Conservation (phyloP, 2,888 invertebrate genomes). For the Elaeidobius kamerunicus region DNA sequence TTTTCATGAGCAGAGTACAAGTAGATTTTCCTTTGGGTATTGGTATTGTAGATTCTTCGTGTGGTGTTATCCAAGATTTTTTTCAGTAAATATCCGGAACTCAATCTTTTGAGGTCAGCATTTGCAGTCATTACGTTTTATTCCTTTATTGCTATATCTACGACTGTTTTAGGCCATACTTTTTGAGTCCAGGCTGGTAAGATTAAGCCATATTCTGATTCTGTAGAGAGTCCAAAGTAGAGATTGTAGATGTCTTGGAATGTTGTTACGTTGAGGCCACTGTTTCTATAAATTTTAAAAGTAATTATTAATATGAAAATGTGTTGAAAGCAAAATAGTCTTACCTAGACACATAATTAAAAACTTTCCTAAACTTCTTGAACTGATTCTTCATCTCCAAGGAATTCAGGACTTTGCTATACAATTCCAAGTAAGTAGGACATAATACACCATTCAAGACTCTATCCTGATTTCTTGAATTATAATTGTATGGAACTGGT, state of each 20-base stretch:
- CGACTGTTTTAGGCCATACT: constrained; percentile 43
- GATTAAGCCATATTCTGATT: constrained; percentile 51
- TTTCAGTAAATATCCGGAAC: constrained; percentile 34
- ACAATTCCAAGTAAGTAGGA: constrained; percentile 34
- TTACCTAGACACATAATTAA: constrained; percentile 48
- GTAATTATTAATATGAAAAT: too few species aligned
- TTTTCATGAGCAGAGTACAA: constrained; percentile 55
- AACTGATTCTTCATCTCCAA: constrained; percentile 48
- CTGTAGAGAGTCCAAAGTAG: constrained; percentile 59
- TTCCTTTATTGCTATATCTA: constrained; percentile 39
- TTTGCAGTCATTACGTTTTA: constrained; percentile 39
- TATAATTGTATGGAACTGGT: constrained; percentile 70
- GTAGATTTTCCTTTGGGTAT: constrained; percentile 34
- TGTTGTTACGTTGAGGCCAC: constrained; percentile 53
- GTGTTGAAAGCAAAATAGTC: too few species aligned
- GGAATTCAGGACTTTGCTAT: constrained; percentile 26
- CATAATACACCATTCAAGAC: constrained; percentile 34
- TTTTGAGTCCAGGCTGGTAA: constrained; percentile 48
- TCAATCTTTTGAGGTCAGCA: constrained; percentile 37
- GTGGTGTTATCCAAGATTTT: constrained; percentile 36
- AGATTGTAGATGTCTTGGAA: constrained; percentile 59
- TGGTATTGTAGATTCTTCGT: constrained; percentile 27
- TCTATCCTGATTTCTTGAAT: constrained; percentile 46
- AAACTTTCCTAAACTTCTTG: constrained; percentile 50
- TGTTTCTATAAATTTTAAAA: constrained; percentile 38